Base-by-base conservation (phyloP, 2,888 invertebrate genomes). In the Sphaeridia pumilis region DNA sequence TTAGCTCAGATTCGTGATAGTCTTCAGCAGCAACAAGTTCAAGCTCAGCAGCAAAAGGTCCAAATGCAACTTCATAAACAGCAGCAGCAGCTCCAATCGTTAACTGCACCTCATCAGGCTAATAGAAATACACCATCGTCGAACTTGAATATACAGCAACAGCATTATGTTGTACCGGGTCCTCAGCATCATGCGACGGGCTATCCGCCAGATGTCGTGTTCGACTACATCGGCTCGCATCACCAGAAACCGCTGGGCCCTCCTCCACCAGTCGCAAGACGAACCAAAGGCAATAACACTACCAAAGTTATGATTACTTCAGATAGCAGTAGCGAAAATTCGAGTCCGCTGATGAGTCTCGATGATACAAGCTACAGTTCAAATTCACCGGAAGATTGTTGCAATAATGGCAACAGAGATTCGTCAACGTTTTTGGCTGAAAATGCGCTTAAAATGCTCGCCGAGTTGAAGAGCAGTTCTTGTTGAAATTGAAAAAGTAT, bases 1-100 rank as follows among this genome's bases (percentile, higher is more conserved):
- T 75, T 89, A 55, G 83, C 83, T 59, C 84, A 86, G 66, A 63
- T 65, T 21, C 54, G 63, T 12, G 63, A 63, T 51, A 63, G 60
- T 52, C 54, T 65, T 14, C 65, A 65, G 41, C 61, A 63, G 26
- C 65, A 65, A 34, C 65, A 63, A 28, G 56, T 63, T 21, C 62
- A 61, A 35, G 61, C 61, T 45, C 64, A 64, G 31, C 64, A 64
- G 34, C 58, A 60, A 24, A 64, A 64, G 49, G 56, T 64, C 44
- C 60, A 63, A 36, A 58, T 59, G 45, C 61, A 63, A 45, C 53
- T 62, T n/a, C 51, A 58, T 2, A 60, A 60, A 28, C 63, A 63
- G 46, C 61, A 65, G 31, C 61, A 61, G 34, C 61, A 61, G 41
- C 54, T 61, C 34, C 59, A 61, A 49, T 49, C 60, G 14, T n/a